Base-by-base conservation (phyloP, 2,797 vertebrate species). In the Argyrosomus regius region DNA sequence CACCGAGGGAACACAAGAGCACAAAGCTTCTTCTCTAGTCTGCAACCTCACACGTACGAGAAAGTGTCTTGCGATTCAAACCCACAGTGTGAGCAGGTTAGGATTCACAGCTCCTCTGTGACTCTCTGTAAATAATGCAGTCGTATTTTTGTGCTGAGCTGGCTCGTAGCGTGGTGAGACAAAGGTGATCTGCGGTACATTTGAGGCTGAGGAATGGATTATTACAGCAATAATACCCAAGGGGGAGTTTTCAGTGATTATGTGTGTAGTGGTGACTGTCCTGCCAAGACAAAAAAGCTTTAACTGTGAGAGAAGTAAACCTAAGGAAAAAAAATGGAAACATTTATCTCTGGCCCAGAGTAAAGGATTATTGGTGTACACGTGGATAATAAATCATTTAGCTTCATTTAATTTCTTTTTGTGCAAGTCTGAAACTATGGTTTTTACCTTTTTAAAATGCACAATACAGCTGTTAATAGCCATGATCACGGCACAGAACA, bases 151-250 rank as follows among this genome's bases (percentile, higher is more conserved):
- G 76, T 83, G 80, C 67, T 76, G 79, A 69, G 70, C 24, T 53
- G 35, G 58, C 63, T 78, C 1, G 8, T 60, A 46, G 45, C 46
- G 75, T 45, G 63, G 35, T 0, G 28, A 82, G 43, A 84, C 77
- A 26, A 77, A 78, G 70, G 58, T 84, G 78, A 84, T 80, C 39
- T 85, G 53, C 70, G 64, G 72, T 16, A 64, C 75, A 77, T 52
- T 45, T 39, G 35, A 58, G 22, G 58, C 78, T 63, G 78, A 75
- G 54, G 75, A 53, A 72, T 68, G 69, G 68, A 63, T 83, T 64
- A 73, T 81, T 64, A 70, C 10, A 74, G 75, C 83, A 78, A 69
- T 71, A 77, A 86, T 45, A 52, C 64, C 69, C 80, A n/a, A 35
- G 73, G 80, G 80, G 53, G 24, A 68, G 35, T 65, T 72, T 70